Conservation (phyloP, 2,888 invertebrate species). For the Lithophane leautieri region DNA sequence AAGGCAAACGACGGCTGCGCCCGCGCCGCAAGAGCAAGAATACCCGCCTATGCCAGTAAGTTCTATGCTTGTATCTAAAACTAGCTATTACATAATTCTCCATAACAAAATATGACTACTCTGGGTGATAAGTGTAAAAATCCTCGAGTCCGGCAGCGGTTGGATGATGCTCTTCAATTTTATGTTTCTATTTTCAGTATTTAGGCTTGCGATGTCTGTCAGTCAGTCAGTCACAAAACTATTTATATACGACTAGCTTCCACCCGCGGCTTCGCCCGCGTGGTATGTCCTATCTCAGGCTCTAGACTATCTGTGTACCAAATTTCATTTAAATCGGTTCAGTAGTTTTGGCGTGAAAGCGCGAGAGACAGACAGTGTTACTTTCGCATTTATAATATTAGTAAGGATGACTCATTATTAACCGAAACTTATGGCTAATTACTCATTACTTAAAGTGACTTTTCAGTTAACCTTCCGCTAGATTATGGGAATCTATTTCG, state of each 20-base stretch:
- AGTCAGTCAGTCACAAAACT: background rate
- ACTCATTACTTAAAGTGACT: too few species aligned
- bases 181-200: background rate
- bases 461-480: background rate
- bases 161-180: background rate
- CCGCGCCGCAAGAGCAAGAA: slow-evolving; percentile 82
- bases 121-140: background rate
- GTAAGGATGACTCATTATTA: background rate
- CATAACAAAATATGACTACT: too few species aligned
- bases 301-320: too few species aligned
- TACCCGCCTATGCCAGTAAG: slow-evolving; percentile 88
- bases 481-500: background rate
- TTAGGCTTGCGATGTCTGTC: background rate
- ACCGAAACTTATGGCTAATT: background rate
- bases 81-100: too few species aligned
- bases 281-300: too few species aligned
- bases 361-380: too few species aligned
- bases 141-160: background rate
- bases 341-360: too few species aligned
- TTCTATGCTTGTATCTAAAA: background rate
- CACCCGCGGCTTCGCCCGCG: too few species aligned
- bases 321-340: too few species aligned
- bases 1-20: slow-evolving; percentile 78
- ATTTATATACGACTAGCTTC: background rate
- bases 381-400: too few species aligned